Evolutionary conservation across 2,888 invertebrate species (phyloP).

Genomic region (Notocelia uddmanniana): DNA sequence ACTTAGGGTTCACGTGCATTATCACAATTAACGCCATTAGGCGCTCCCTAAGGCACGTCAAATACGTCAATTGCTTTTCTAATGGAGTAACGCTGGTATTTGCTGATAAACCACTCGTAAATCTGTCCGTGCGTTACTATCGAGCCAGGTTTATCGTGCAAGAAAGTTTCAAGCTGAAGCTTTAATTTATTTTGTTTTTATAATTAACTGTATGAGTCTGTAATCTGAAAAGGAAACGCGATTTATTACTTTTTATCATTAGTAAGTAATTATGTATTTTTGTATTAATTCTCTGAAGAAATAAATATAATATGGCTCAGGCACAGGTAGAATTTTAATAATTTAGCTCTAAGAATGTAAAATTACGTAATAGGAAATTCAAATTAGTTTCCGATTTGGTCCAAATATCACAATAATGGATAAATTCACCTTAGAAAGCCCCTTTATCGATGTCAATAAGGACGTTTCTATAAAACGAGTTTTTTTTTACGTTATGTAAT

Average conservation of each 20-base stretch:
- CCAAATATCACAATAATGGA: neutral
- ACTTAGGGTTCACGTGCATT: constrained; percentile 7
- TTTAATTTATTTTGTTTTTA: constrained; percentile 24
- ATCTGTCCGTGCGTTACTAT: constrained; percentile 55
- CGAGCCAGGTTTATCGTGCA: constrained; percentile 51
- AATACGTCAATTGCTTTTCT: constrained; percentile 43
- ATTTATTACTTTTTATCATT: neutral
- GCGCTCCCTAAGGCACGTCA: constrained; percentile 35
- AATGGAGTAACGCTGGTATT: constrained; percentile 56
- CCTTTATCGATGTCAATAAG: no score
- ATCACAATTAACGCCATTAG: constrained; percentile 42
- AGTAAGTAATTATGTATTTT: constrained; percentile 3
- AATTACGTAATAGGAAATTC: no score
- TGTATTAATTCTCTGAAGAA: neutral
- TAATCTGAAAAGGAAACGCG: neutral
- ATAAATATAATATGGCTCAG: neutral
- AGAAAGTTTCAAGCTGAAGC: constrained; percentile 44
- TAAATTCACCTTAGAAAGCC: neutral
- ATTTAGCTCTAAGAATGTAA: no score
- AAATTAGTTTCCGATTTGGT: neutral
- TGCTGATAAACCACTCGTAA: constrained; percentile 60
- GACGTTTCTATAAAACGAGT: no score
- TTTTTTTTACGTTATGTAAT: no score
- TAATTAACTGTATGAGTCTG: constrained; percentile 1
- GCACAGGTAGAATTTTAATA: neutral